phyloP scores from a whole-genome alignment of 2,797 vertebrate species.

The Pseudotriccus pelzelni region DNA sequence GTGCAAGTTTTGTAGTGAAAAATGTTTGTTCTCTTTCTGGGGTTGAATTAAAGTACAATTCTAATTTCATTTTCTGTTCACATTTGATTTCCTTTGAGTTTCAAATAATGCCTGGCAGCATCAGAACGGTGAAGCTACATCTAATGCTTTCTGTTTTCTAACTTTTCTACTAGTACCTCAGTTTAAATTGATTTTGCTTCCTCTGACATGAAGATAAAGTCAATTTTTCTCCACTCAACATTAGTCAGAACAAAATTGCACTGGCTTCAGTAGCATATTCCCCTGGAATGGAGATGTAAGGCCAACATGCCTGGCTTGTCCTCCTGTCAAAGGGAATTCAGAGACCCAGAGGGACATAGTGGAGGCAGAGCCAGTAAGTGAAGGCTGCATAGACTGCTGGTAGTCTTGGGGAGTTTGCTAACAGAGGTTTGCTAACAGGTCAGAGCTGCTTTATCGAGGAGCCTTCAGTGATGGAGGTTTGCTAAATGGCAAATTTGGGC shows the following conservation, averaged over 20 bases:
- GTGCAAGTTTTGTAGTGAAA: not conserved
- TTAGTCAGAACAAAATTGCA: not conserved
- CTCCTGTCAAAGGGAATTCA: not conserved
- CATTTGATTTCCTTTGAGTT: not conserved
- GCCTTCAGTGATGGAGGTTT: not conserved
- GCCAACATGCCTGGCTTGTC: not conserved
- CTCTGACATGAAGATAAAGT: not conserved
- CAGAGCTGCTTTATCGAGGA: not conserved
- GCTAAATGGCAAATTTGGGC: not conserved
- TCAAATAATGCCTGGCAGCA: not conserved
- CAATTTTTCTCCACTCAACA: not conserved
- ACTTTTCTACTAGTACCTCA: not conserved
- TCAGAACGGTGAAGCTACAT: not conserved
- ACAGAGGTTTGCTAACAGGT: not conserved
- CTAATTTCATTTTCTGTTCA: not conserved
- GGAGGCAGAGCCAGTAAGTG: not conserved
- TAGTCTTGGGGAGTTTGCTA: not conserved
- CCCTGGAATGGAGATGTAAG: rapidly evolving
- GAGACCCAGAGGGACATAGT: not conserved
- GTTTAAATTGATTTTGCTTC: not conserved
- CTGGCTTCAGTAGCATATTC: not conserved
- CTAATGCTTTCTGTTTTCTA: not conserved
- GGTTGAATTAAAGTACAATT: not conserved
- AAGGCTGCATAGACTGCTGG: not conserved
- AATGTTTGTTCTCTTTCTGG: not conserved